These are phyloP conservation scores for Drosophila vallismaia DNA, from an alignment of 2,888 invertebrate species.

Conservation along the genomic window DNA sequence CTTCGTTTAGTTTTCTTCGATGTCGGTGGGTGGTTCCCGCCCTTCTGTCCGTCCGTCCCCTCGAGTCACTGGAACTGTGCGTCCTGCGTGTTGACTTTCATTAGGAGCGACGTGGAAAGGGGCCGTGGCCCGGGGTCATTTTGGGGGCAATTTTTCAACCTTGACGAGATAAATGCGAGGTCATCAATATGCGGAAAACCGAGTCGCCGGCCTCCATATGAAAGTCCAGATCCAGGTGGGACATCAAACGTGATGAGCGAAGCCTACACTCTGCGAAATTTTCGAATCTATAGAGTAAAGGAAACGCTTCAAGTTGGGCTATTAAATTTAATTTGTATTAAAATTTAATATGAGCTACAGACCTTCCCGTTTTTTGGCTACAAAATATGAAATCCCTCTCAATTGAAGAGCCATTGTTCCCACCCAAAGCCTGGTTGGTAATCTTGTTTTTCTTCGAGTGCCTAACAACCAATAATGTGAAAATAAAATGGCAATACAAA, in stretches of 20 bases:
- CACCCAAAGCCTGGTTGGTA: not conserved
- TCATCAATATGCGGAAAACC: constrained; percentile 53
- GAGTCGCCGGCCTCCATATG: constrained; percentile 16
- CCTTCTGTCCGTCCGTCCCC: constrained; percentile 14
- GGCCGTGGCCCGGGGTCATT: constrained; percentile 38
- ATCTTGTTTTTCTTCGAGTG: constrained; percentile 12
- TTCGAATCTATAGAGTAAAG: no score
- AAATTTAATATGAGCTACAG: no score
- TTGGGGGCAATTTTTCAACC: constrained; percentile 63
- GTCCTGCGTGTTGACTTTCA: constrained; percentile 60
- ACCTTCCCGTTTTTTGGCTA: no score
- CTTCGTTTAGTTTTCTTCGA: no score
- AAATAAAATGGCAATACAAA: constrained; percentile 52
- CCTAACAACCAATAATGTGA: constrained; percentile 14
- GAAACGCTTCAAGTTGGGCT: no score
- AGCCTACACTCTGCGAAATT: not conserved
- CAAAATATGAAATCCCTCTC: no score
- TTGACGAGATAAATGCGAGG: constrained; percentile 60
- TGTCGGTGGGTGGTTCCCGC: constrained; percentile 14
- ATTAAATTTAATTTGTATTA: no score
- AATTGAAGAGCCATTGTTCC: not conserved
- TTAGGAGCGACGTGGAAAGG: constrained; percentile 32
- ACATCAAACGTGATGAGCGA: constrained; percentile 9
- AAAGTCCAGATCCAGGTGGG: constrained; percentile 19
- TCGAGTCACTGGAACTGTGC: constrained; percentile 29